These are phyloP conservation scores for Rousettus madagascariensis DNA, from an alignment of 2,797 vertebrate species.

Conservation along the genomic window DNA sequence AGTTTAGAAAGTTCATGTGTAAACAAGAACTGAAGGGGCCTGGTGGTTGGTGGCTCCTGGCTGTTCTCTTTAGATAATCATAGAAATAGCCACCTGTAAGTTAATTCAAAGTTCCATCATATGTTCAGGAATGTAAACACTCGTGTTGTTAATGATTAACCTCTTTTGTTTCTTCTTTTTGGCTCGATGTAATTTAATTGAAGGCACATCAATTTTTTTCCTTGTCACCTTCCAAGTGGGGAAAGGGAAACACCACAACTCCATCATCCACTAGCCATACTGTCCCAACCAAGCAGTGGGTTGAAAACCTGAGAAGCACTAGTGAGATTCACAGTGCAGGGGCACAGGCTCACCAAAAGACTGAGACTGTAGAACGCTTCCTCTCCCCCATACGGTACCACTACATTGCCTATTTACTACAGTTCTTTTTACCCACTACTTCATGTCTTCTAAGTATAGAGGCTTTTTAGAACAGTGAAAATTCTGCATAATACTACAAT, in stretches of 20 bases:
- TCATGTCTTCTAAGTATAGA: not conserved
- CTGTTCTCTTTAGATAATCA: not conserved
- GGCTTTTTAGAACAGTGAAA: not conserved
- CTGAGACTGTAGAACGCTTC: not conserved
- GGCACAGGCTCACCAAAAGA: not conserved
- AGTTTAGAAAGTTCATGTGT: not conserved
- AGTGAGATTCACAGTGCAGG: not conserved
- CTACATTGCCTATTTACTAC: not conserved
- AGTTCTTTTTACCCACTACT: not conserved
- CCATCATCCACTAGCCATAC: not conserved
- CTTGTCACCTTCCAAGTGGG: not conserved
- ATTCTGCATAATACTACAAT: not conserved
- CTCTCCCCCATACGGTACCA: accelerated
- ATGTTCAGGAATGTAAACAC: not conserved
- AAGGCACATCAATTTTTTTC: not conserved
- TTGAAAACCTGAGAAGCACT: not conserved
- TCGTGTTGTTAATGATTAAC: not conserved
- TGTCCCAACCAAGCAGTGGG: not conserved
- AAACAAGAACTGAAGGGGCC: not conserved
- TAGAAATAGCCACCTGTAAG: not conserved
- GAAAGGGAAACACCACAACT: not conserved
- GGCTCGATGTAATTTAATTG: not conserved
- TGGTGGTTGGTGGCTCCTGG: not conserved
- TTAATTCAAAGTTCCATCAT: not conserved
- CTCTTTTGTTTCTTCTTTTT: not conserved